Base-by-base conservation (phyloP, 2,797 vertebrate genomes). In the Helostoma temminkii region DNA sequence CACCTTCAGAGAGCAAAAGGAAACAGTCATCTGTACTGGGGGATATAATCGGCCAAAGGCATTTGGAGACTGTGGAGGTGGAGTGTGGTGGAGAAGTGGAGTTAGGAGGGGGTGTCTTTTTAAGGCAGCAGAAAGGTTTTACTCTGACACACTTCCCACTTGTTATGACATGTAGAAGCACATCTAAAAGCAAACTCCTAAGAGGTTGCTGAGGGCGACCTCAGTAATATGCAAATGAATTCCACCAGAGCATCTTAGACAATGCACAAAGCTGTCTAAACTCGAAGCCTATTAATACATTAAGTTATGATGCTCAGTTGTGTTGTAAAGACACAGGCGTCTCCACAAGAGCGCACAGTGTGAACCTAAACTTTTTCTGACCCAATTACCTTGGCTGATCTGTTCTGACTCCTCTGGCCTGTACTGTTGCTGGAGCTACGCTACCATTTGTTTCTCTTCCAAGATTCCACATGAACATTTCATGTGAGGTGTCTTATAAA, bases 381-480 rank as follows among this genome's bases (percentile, higher is more conserved):
- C 91, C 93, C 78, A 92, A 78, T 92, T 92, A 89, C 91, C 87
- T 86, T 30, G 52, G 73, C 50, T 74, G 87, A 76, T 86, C 80
- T 6, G 49, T 37, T 75, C 69, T 18, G 79, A 66, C 82, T 85
- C 47, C 80, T 82, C 74, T 64, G 88, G 82, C 78, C 83, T 45
- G 66, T 45, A 46, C 75, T 19, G 83, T 73, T 81, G 76, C 83
- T 60, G 74, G 58, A 85, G 82, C 81, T 74, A 19, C 69, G 11
- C 64, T 46, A 60, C 83, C 84, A 80, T 86, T 88, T 85, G 85
- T 80, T 82, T 88, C 88, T 89, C 83, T 92, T 92, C 90, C 84
- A 91, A 93, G 83, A 91, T 89, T 92, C 87, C 83, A 90, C 90
- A 92, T 93, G 65, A 92, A 92, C 85, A 85, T 93, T 93, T 94